These are phyloP conservation scores for Hyles lineata DNA, from an alignment of 2,888 invertebrate species.

Conservation along the genomic window DNA sequence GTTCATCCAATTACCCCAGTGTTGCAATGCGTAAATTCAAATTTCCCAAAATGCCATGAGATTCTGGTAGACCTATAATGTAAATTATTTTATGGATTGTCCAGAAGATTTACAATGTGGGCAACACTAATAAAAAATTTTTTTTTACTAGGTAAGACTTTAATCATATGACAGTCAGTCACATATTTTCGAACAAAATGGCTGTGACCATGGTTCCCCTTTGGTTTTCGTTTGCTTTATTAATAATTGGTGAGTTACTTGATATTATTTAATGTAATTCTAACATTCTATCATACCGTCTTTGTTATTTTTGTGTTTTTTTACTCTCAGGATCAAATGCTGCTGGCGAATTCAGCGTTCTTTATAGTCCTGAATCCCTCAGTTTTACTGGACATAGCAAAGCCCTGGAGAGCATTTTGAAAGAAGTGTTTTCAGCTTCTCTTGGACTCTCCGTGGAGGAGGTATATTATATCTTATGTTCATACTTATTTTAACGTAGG, in stretches of 20 bases:
- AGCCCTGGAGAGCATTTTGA: slow-evolving; percentile 86
- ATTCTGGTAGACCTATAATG: too few species aligned
- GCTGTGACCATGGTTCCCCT: slow-evolving; percentile 72
- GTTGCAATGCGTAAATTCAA: too few species aligned
- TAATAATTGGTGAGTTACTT: slow-evolving; percentile 69
- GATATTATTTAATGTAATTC: background rate
- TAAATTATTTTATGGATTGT: background rate
- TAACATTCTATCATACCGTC: background rate
- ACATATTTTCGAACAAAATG: slow-evolving; percentile 67
- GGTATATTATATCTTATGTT: slow-evolving; percentile 63
- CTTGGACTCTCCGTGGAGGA: slow-evolving; percentile 90
- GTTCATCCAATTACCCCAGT: too few species aligned
- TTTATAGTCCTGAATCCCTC: slow-evolving; percentile 88
- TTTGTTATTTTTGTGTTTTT: slow-evolving; percentile 1
- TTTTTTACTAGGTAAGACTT: slow-evolving; percentile 58
- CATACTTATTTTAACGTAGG: background rate
- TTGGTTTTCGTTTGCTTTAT: slow-evolving; percentile 68
- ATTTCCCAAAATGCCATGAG: too few species aligned
- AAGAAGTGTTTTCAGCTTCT: slow-evolving; percentile 89
- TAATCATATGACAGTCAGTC: slow-evolving; percentile 79
- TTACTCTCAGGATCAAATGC: slow-evolving; percentile 77
- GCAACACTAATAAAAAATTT: slow-evolving; percentile 36
- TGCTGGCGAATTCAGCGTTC: slow-evolving; percentile 87
- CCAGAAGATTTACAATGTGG: background rate
- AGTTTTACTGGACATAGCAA: slow-evolving; percentile 87